Percentiles rank a stretch among this genome's conserved stretches.
phyloP scores from a whole-genome alignment of 35 echinoderm and acorn worm species.

The Acanthaster planci region DNA sequence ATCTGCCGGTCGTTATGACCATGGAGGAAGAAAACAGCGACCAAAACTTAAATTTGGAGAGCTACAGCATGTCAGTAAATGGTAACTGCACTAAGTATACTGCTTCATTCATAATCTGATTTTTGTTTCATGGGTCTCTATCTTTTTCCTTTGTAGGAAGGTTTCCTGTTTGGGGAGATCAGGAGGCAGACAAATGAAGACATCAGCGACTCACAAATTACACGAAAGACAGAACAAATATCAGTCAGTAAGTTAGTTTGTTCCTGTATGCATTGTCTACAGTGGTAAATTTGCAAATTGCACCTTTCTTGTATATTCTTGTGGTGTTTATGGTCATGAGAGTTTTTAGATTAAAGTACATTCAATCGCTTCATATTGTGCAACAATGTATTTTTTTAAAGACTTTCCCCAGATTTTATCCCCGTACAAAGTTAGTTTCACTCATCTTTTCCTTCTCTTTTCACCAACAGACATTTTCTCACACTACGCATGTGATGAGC shows the following conservation, averaged over 20 bases:
- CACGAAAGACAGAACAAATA: conserved; percentile 66
- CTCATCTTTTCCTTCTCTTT: background rate
- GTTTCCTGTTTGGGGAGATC: conserved; percentile 84
- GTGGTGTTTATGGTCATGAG: too few relatives aligned
- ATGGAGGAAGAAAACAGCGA: background rate
- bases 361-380: too few relatives aligned
- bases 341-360: too few relatives aligned
- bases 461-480: conserved; percentile 26
- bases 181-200: conserved; percentile 59
- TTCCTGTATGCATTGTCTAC: too few relatives aligned
- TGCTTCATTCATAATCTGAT: background rate
- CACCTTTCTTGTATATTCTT: too few relatives aligned
- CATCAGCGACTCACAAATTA: conserved; percentile 92
- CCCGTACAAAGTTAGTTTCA: background rate
- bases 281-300: too few relatives aligned
- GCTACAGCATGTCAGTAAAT: background rate
- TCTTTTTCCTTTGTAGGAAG: conserved; percentile 61
- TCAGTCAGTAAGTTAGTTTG: conserved; percentile 71
- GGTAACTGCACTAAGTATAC: background rate
- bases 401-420: too few relatives aligned
- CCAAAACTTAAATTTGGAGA: background rate
- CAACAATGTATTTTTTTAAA: too few relatives aligned
- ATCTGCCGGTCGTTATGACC: too few relatives aligned
- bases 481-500: conserved; percentile 26
- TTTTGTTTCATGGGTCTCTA: conserved; percentile 4